phyloP scores from a whole-genome alignment of 2,888 invertebrate species.

The Nemapogon koenigi region DNA sequence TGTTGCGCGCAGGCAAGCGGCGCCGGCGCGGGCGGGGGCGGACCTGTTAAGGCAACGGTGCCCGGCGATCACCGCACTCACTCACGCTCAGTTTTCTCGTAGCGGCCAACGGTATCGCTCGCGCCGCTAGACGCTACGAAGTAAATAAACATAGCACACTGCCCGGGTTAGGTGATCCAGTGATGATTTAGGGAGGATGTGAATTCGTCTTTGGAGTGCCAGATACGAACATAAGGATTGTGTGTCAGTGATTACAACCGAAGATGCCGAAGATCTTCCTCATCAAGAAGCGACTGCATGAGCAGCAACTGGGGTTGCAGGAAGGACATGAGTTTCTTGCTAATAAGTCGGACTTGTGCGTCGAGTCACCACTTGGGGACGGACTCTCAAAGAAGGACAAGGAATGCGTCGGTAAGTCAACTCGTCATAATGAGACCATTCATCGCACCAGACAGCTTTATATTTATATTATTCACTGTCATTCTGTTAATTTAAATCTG shows the following conservation, averaged over 20 bases:
- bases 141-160: conserved; percentile 52
- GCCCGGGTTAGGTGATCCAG: conserved; percentile 49
- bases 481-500: conserved; percentile 18
- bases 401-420: conserved; percentile 45
- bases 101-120: conserved; percentile 61
- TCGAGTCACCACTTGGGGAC: conserved; percentile 61
- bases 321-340: conserved; percentile 81
- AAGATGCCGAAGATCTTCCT: conserved; percentile 93
- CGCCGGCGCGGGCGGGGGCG: conserved; percentile 39
- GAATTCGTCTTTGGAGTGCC: conserved; percentile 46
- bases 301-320: conserved; percentile 85
- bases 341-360: conserved; percentile 68
- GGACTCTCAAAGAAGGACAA: conserved; percentile 63
- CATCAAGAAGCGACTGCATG: conserved; percentile 88
- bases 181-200: conserved; percentile 28
- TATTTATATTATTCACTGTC: conserved; percentile 14
- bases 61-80: conserved; percentile 54
- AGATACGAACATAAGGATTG: conserved; percentile 43
- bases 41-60: conserved; percentile 61
- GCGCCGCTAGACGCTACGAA: conserved; percentile 54
- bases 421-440: background rate
- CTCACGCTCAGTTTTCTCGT: conserved; percentile 53
- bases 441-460: too few relatives aligned
- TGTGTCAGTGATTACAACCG: conserved; percentile 46
- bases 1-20: conserved; percentile 32